Conservation (phyloP, 2,888 invertebrate genomes). For the Busseola fusca region DNA sequence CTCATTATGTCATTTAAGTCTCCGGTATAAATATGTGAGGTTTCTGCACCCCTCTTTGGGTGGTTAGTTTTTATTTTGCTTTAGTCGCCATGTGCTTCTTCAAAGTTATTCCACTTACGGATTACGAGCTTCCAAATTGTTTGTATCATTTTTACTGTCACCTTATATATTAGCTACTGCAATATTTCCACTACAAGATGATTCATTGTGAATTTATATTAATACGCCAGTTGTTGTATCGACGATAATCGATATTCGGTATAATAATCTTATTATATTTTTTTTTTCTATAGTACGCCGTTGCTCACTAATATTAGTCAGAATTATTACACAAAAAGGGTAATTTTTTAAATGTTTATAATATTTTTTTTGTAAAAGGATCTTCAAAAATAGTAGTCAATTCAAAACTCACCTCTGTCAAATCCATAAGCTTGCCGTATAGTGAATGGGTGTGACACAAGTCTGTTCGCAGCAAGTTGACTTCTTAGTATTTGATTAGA, state of each 20-base stretch:
- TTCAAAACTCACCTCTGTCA: conserved; percentile 78
- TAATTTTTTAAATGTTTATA: too few species aligned
- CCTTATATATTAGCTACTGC: not conserved
- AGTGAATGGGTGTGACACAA: conserved; percentile 73
- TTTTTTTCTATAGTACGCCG: conserved; percentile 24
- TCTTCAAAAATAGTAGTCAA: not conserved
- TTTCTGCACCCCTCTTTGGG: not conserved
- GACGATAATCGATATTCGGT: conserved; percentile 38
- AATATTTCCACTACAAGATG: conserved; percentile 2
- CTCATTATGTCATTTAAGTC: not conserved
- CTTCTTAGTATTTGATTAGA: conserved; percentile 77
- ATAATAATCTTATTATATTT: conserved; percentile 45
- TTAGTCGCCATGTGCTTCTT: conserved; percentile 3
- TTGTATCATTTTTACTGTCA: not conserved
- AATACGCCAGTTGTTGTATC: conserved; percentile 35
- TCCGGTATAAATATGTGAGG: not conserved
- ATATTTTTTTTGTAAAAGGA: not conserved
- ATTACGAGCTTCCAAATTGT: not conserved
- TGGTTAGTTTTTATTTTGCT: not conserved
- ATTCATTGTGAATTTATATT: conserved; percentile 38
- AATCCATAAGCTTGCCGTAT: conserved; percentile 80
- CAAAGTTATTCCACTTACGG: not conserved
- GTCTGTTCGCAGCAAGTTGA: conserved; percentile 79
- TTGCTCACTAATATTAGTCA: conserved; percentile 9
- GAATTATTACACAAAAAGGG: not conserved